Conservation (phyloP, 2,797 vertebrate species). For the Arctocebus calabarensis region DNA sequence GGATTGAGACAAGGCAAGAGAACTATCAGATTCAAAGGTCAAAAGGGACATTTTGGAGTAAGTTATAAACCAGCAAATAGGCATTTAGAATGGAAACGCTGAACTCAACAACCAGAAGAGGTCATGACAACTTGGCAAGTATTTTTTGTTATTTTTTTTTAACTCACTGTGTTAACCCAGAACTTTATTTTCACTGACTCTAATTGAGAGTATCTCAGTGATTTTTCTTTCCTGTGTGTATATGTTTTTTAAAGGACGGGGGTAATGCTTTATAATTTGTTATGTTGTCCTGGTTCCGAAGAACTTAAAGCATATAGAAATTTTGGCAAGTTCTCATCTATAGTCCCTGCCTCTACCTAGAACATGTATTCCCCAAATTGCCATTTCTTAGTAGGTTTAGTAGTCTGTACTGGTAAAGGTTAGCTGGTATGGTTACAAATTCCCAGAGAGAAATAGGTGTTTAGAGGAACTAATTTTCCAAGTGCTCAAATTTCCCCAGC, state of each 20-base stretch:
- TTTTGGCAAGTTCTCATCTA: not conserved
- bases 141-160: slow-evolving; percentile 70
- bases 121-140: slow-evolving; percentile 68
- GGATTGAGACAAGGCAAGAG: slow-evolving; percentile 76
- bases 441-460: slow-evolving; percentile 39
- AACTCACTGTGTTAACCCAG: slow-evolving; percentile 71
- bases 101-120: slow-evolving; percentile 70
- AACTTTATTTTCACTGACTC: slow-evolving; percentile 71
- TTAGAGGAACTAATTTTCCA: slow-evolving; percentile 45
- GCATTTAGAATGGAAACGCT: slow-evolving; percentile 76
- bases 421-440: not conserved
- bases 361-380: slow-evolving; percentile 13
- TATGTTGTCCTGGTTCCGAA: slow-evolving; percentile 39
- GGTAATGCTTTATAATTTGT: slow-evolving; percentile 29
- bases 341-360: not conserved
- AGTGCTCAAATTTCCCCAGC: not conserved
- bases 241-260: not conserved
- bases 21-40: slow-evolving; percentile 77
- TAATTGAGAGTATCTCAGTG: slow-evolving; percentile 66
- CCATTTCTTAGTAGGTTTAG: not conserved
- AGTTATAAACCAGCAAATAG: slow-evolving; percentile 80
- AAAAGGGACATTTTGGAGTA: slow-evolving; percentile 77
- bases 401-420: too few species aligned
- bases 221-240: not conserved
- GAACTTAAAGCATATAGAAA: slow-evolving; percentile 48